Evolutionary conservation across 2,797 vertebrate species (phyloP).

Genomic region (Chloroceryle amazona): DNA sequence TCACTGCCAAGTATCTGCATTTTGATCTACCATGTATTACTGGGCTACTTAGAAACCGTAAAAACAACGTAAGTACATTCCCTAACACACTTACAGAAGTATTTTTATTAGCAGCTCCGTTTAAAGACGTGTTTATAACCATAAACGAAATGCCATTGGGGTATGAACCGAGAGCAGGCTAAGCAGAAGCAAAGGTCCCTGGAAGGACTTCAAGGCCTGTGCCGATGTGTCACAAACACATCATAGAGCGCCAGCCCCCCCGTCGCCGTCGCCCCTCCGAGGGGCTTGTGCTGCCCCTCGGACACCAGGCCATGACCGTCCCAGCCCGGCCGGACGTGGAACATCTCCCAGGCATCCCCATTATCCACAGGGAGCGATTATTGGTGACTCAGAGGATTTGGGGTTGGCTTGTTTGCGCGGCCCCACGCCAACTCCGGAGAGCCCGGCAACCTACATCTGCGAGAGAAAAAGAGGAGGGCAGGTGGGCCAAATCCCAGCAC

Average conservation of each 20-base stretch:
- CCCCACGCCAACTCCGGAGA: slow-evolving; percentile 41
- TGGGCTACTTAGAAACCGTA: neutral
- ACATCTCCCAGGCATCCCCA: neutral
- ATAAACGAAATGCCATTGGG: rapidly evolving
- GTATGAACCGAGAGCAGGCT: neutral
- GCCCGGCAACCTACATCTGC: neutral
- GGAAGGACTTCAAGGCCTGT: neutral
- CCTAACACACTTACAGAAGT: neutral
- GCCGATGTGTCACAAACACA: neutral
- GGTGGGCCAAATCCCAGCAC: slow-evolving; percentile 5
- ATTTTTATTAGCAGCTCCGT: neutral
- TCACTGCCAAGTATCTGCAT: neutral
- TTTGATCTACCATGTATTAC: neutral
- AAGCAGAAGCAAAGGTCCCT: neutral
- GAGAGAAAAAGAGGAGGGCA: neutral
- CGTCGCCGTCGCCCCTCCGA: neutral
- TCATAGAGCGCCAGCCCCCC: neutral
- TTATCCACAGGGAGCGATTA: neutral
- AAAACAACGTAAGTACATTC: neutral
- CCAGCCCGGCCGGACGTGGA: neutral
- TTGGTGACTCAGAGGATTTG: slow-evolving; percentile 23
- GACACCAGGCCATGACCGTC: neutral
- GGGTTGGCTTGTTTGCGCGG: slow-evolving; percentile 26
- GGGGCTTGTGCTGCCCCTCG: neutral
- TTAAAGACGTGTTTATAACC: neutral